Conservation (phyloP, 2,113 vertebrate genomes). For the Camelus dromedarius region DNA sequence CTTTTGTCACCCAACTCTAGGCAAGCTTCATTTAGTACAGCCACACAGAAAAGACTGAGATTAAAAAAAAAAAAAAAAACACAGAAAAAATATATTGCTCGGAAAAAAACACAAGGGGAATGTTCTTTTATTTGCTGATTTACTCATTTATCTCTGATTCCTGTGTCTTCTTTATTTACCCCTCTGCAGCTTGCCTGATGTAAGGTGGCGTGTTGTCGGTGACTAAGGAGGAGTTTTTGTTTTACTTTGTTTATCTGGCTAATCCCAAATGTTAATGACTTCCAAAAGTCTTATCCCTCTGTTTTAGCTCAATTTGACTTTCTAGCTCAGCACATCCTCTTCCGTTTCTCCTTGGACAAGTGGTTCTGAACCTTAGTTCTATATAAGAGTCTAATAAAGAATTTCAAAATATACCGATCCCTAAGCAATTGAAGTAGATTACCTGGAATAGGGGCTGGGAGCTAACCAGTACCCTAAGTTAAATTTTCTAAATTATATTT, state of each 20-base stretch:
- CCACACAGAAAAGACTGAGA: background rate
- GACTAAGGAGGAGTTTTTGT: background rate
- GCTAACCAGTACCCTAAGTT: background rate
- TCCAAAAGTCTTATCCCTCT: background rate
- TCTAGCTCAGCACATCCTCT: background rate
- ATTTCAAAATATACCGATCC: background rate
- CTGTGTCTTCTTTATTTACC: background rate
- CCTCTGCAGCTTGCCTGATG: background rate
- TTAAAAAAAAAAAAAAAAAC: background rate
- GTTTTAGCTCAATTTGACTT: background rate
- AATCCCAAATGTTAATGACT: background rate
- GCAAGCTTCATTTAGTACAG: background rate
- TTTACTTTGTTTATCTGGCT: background rate
- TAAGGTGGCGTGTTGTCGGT: background rate
- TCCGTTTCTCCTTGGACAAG: background rate
- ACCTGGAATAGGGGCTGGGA: background rate
- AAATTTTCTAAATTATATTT: background rate
- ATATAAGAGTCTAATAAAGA: background rate
- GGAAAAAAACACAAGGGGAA: background rate
- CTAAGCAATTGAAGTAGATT: background rate
- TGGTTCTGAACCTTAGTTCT: background rate
- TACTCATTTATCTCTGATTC: background rate
- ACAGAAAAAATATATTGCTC: background rate
- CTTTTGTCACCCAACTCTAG: background rate
- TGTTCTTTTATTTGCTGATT: background rate